Base-by-base conservation (phyloP, 2,113 vertebrate species). In the Gorsachius goisagi region DNA sequence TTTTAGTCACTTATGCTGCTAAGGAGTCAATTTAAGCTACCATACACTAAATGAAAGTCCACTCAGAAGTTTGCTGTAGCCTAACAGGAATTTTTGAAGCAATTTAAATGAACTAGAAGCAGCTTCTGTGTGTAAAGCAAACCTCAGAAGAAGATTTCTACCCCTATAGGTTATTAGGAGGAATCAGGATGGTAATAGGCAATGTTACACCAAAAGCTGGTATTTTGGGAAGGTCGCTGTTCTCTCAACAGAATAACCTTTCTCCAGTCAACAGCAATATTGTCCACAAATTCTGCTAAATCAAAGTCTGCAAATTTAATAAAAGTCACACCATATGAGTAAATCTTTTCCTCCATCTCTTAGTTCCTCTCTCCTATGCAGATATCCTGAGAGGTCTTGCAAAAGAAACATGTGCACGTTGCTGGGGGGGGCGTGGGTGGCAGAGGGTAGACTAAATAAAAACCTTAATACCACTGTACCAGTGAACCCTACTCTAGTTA, bases 361-460 rank as follows among this genome's bases (percentile, higher is more conserved):
- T 35, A 79, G 75, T 91, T 71, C 39, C 33, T 77, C 44, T 77
- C 39, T 74, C n/a, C 27, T 44, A 0, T 3, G 18, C 4, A 1
- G n/a, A 49, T 59, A 18, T 92, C 62, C 79, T 30, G 50, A 82
- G 41, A 83, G 22, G 4, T 94, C 56, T 71, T 1, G 0, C 33
- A 68, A 68, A 86, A 72, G 28, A 72, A 93, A 68, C 0, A 0
- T 5, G 20, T 35, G 15, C 6, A 1, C 26, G 15, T 19, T 41
- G 30, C 39, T 5, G 30, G 30, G 12, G 6, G 3, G 9, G 9
- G 4, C 9, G 20, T 2, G 15, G 21, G 9, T 2, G 24, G 32
- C 44, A 88, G 47, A 53, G 11, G 15, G 39, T 49, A 68, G 5
- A 19, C 44, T 30, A 72, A 81, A 86, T 75, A 68, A 87, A 82